Evolutionary conservation across 2,113 vertebrate genomes (phyloP).

Genomic region (Phodopus roborovskii): DNA sequence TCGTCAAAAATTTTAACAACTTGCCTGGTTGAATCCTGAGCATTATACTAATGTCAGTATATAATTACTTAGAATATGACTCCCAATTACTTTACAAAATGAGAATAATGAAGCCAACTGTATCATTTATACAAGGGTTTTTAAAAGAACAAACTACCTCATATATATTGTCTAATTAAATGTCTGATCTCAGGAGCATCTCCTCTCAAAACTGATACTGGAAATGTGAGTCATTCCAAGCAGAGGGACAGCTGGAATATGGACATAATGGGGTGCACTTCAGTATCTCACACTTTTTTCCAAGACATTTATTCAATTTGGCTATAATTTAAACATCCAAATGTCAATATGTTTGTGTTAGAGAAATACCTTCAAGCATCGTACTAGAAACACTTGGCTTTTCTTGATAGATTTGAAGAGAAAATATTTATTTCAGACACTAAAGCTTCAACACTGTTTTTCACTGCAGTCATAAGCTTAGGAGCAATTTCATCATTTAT

Average conservation of each 20-base stretch:
- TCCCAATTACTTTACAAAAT: neutral
- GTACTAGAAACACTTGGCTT: slow-evolving; percentile 34
- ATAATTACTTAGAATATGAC: slow-evolving; percentile 7
- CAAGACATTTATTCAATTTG: neutral
- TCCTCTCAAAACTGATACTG: neutral
- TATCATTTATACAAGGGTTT: neutral
- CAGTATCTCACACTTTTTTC: neutral
- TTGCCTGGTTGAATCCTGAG: neutral
- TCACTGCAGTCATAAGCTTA: slow-evolving; percentile 37
- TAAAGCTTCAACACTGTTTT: slow-evolving; percentile 43
- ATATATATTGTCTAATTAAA: neutral
- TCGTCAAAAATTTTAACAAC: neutral
- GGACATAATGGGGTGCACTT: neutral
- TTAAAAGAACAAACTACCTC: neutral
- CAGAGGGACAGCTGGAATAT: neutral
- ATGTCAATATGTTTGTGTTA: slow-evolving; percentile 6
- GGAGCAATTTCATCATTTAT: slow-evolving; percentile 58
- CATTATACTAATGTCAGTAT: neutral
- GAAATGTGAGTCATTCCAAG: neutral
- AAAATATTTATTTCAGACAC: neutral
- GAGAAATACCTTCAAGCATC: slow-evolving; percentile 31
- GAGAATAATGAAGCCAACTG: neutral
- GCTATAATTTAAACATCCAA: slow-evolving; percentile 20
- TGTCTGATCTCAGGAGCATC: neutral
- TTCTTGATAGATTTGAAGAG: slow-evolving; percentile 45